phyloP scores from a whole-genome alignment of 2,797 vertebrate species.

The Platalea minor region DNA sequence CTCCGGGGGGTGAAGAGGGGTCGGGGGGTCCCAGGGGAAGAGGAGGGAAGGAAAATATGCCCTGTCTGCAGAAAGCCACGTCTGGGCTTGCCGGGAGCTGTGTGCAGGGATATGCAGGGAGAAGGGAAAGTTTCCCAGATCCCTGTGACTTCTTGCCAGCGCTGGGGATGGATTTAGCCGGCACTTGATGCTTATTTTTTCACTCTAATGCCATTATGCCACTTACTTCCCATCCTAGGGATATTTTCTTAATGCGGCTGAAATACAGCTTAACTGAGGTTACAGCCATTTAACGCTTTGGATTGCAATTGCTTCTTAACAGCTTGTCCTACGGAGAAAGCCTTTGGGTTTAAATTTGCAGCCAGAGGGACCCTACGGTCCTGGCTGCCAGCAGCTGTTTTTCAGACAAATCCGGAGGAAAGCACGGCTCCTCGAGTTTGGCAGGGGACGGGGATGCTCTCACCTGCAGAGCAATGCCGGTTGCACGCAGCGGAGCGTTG shows the following conservation, averaged over 20 bases:
- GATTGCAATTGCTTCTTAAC: conserved; percentile 33
- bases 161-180: not conserved
- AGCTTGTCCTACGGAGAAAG: conserved; percentile 11
- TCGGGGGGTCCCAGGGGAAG: not conserved
- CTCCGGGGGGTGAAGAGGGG: not conserved
- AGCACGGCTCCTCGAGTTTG: rapidly evolving
- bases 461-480: rapidly evolving
- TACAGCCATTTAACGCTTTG: conserved; percentile 19
- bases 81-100: not conserved
- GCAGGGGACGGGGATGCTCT: not conserved
- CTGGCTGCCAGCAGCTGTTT: not conserved
- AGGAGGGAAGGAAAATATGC: not conserved
- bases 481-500: rapidly evolving
- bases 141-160: not conserved
- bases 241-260: conserved; percentile 58
- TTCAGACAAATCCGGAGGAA: not conserved
- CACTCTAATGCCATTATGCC: conserved; percentile 54
- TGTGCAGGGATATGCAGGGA: not conserved
- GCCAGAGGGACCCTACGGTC: not conserved
- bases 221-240: conserved; percentile 37
- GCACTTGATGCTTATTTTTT: conserved; percentile 17
- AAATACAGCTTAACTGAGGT: conserved; percentile 45
- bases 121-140: not conserved
- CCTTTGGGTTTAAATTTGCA: conserved; percentile 6
- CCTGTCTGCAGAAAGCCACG: rapidly evolving